Conservation (phyloP, 1,140 invertebrate genomes). For the Drosophila bipectinata region DNA sequence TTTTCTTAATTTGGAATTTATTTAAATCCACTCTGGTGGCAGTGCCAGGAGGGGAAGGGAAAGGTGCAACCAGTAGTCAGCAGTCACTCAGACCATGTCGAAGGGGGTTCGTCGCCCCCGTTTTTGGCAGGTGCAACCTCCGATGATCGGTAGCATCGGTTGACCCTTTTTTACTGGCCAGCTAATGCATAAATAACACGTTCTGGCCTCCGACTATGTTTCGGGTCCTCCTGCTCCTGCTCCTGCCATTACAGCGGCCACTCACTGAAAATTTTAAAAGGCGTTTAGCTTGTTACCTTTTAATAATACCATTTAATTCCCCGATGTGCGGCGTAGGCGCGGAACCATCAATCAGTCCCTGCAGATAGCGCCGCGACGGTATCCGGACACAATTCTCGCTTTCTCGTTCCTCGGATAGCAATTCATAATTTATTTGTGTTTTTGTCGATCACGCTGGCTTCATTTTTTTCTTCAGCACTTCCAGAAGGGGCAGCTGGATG, state of each 20-base stretch:
- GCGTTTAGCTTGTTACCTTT: slow-evolving; percentile 81
- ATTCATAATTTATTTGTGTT: slow-evolving; percentile 75
- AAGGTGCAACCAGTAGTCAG: slow-evolving; percentile 33
- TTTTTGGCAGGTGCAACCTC: slow-evolving; percentile 68
- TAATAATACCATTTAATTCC: slow-evolving; percentile 80
- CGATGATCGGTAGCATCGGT: slow-evolving; percentile 17
- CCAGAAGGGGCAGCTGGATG: slow-evolving; percentile 50
- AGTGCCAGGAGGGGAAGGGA: slow-evolving; percentile 5
- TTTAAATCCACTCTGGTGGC: slow-evolving; percentile 66
- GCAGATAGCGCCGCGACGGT: slow-evolving; percentile 60
- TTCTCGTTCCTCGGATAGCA: slow-evolving; percentile 31
- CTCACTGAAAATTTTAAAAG: slow-evolving; percentile 73
- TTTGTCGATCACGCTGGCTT: slow-evolving; percentile 64
- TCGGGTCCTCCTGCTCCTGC: slow-evolving; percentile 3
- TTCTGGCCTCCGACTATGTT: slow-evolving; percentile 3
- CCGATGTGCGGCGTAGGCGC: slow-evolving; percentile 70
- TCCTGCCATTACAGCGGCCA: slow-evolving; percentile 50
- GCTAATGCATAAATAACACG: slow-evolving; percentile 79
- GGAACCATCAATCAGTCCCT: slow-evolving; percentile 71
- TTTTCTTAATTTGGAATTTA: slow-evolving; percentile 83
- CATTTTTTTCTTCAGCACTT: slow-evolving; percentile 63
- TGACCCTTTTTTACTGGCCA: slow-evolving; percentile 20
- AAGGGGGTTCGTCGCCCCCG: slow-evolving; percentile 62
- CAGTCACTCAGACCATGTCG: slow-evolving; percentile 18
- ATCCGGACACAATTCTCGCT: slow-evolving; percentile 16